Evolutionary conservation across 2,797 vertebrate species (phyloP), one percentile per base, ranked within the genome.

Genomic region (Pachyuromys duprasi): DNA sequence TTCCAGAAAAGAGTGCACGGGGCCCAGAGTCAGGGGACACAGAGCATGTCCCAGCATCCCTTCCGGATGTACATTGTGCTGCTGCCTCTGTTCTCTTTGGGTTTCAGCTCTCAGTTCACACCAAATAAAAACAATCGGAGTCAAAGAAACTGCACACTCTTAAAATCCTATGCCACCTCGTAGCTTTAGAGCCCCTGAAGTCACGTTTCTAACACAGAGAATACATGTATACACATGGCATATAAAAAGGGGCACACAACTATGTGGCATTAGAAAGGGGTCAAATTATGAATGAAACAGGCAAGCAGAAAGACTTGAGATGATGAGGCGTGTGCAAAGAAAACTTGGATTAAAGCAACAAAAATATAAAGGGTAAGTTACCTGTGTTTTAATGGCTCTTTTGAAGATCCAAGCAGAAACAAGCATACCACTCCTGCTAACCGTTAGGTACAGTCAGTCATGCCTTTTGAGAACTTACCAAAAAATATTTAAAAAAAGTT

Each of bases 401-500:
- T 63, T 14, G 69, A 83, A 65, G 82, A 93, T 26, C 12, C 2
- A 76, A 55, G 24, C 88, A 91, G 83, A 89, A 91, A 31, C 8
- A 90, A 17, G 65, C 28, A n/a, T 3, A 65, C 1, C 42, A 94
- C 31, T 8, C 65, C 31, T 6, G 31, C 57, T 93, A 80, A 84
- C 88, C 75, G 49, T 70, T 31, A 78, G 14, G 26, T 49, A 12
- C 53, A 79, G 78, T 26, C 22, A 7, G 1, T 9, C 18, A 39
- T 45, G 3, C 28, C 12, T 90, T 93, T 69, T 78, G 76, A 92
- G 80, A 78, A 57, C 67, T 94, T 65, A 49, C 65, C 24, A 49
- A 15, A 95, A 90, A 63, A 78, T 90, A 78, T 69, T 86, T 53
- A 55, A 91, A 88, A 39, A 96, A 84, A 83, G 49, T 49, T 49